Evolutionary conservation across 2,888 invertebrate species (phyloP), one percentile per base, ranked within the genome.

Genomic region (Euspilapteryx auroguttella): DNA sequence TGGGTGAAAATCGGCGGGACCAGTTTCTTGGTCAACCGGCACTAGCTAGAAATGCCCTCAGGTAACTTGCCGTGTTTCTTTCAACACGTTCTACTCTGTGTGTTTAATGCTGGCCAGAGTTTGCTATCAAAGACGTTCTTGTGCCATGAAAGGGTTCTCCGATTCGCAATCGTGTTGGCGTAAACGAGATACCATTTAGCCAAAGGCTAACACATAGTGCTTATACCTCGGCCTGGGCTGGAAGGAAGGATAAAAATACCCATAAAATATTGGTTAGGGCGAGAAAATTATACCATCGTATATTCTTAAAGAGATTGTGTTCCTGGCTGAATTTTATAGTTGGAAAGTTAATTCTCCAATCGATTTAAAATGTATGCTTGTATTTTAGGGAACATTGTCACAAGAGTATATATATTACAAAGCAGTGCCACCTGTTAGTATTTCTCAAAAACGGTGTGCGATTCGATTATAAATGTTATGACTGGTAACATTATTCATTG

Each of bases 1-100:
- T n/a, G n/a, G n/a, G n/a, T n/a, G n/a, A n/a, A n/a, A n/a, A n/a
- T n/a, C n/a, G n/a, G n/a, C n/a, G n/a, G n/a, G n/a, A n/a, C n/a
- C n/a, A n/a, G n/a, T n/a, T n/a, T n/a, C n/a, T n/a, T 27, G n/a
- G n/a, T 23, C n/a, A 7, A 5, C n/a, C 23, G 27, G 27, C 21
- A 12, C 29, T 29, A 26, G 27, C 32, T 31, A 55, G 56, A 59
- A 45, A 54, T 56, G 62, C 68, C 33, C 73, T 55, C 34, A 37
- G 48, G 64, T 64, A 55, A 33, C 41, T 47, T 44, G 34, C 40
- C 49, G 49, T 43, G 52, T 58, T 68, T 68, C 73, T 73, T 71
- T 75, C 73, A 66, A 68, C 75, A 65, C 69, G 55, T 66, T 56
- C 51, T 43, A 47, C 48, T 57, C 62, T 69, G 65, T 73, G 55